A percentile compares a stretch with the other conserved stretches of the same genome.
phyloP scores from a whole-genome alignment of 1,140 invertebrate species.

The Ceratina australensis region DNA sequence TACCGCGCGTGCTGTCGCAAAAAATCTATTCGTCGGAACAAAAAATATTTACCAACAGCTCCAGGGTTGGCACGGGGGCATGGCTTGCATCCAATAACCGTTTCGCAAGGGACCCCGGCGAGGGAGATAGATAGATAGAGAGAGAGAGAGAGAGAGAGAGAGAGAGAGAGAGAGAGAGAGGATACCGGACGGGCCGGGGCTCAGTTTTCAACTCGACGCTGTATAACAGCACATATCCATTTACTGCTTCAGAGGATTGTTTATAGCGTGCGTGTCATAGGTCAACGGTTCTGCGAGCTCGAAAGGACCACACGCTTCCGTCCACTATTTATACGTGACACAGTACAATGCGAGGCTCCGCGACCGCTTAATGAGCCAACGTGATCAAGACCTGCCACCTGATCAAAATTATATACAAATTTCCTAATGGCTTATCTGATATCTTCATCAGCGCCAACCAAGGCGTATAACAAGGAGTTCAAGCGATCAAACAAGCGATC shows the following conservation, averaged over 20 bases:
- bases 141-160: neutral
- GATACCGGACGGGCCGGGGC: constrained; percentile 17
- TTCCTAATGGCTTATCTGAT: no score
- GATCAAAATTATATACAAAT: no score
- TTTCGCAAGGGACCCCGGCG: constrained; percentile 47
- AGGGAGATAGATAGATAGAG: neutral
- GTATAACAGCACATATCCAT: constrained; percentile 65
- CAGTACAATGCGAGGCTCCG: no score
- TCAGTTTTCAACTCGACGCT: constrained; percentile 65
- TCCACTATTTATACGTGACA: constrained; percentile 23
- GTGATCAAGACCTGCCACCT: no score
- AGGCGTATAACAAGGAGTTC: neutral
- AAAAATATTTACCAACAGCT: constrained; percentile 63
- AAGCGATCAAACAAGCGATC: neutral
- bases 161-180: no score
- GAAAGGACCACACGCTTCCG: constrained; percentile 45
- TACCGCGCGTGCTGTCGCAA: constrained; percentile 27
- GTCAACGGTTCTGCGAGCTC: constrained; percentile 50
- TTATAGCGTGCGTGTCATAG: constrained; percentile 68
- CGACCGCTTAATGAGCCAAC: no score
- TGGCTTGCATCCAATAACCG: constrained; percentile 64
- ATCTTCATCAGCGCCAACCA: neutral
- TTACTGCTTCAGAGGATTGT: constrained; percentile 66
- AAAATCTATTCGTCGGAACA: constrained; percentile 58
- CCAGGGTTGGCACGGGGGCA: constrained; percentile 57